Base-by-base conservation (phyloP, 1,140 invertebrate species). In the Oryzaephilus surinamensis region DNA sequence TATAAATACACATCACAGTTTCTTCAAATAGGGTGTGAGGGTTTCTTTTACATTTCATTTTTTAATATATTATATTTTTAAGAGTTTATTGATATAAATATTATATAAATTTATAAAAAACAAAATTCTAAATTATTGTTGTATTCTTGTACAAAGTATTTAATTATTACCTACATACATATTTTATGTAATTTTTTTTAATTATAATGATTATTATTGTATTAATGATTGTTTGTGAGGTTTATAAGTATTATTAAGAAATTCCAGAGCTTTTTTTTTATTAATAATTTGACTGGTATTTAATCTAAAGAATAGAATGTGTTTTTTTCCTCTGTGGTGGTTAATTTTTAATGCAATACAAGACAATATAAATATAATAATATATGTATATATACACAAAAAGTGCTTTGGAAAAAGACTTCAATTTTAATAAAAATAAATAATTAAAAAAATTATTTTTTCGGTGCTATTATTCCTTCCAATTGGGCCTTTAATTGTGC, bases 401-500 rank as follows among this genome's bases (percentile, higher is more conserved):
- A 46, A 42, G 36, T 48, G 52, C 50, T 55, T 55, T 52, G 52
- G 46, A 50, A 36, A n/a, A 42, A 34, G 30, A 48, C 19, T 47
- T 38, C 33, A 44, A 37, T 50, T 47, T 50, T 47, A 41, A 47
- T 36, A 50, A 37, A 35, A 47, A 39, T 36, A 41, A 30, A 41
- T 43, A 15, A 30, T 38, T 30, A 32, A 41, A 33, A 17, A 18
- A 26, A 45, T 74, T 77, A 89, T 64, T 91, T 92, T 63, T 90
- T 92, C 10, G 87, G 85, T 32, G 85, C 84, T 50, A 91, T 89
- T 46, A 93, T 90, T 52, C 86, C 86, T 71, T 94, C 89, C 30
- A 94, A 65, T 71, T 92, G 89, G 21, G 83, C 77, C 81, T 95
- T 95, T 8, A 97, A 66, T 62, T 96, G 92, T 50, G 84, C 76